Conservation (phyloP, 2,888 invertebrate species). For the Luperina nickerlii region DNA sequence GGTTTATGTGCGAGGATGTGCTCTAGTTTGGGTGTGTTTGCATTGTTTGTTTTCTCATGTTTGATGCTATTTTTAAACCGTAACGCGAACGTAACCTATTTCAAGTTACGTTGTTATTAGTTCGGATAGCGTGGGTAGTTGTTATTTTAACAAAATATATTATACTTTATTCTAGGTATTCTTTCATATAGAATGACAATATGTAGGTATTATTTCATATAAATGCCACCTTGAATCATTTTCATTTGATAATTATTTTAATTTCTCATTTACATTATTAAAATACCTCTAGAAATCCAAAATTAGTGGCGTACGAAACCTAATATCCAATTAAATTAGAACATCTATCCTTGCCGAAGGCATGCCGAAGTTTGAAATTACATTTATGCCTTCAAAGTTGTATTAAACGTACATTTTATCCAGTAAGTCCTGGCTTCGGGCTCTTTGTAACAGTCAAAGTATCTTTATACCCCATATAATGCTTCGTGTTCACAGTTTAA, state of each 20-base stretch:
- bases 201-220: too few species aligned
- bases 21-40: constrained; percentile 29
- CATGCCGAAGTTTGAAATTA: constrained; percentile 56
- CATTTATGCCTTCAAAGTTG: constrained; percentile 52
- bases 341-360: constrained; percentile 32
- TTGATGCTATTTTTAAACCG: constrained; percentile 19
- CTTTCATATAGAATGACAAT: neutral
- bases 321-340: constrained; percentile 36
- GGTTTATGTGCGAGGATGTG: constrained; percentile 24
- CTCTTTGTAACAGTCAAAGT: constrained; percentile 48
- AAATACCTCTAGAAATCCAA: neutral
- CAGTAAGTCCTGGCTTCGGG: constrained; percentile 44
- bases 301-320: constrained; percentile 16
- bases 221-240: neutral
- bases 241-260: neutral
- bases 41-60: constrained; percentile 25
- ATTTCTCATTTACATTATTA: neutral
- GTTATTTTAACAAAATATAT: constrained; percentile 6
- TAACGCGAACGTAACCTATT: neutral
- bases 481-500: constrained; percentile 23
- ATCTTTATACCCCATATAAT: constrained; percentile 41
- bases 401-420: constrained; percentile 43
- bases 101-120: neutral
- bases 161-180: neutral
- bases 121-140: neutral